These are phyloP conservation scores for Tachysurus fulvidraco DNA, from an alignment of 2,113 vertebrate genomes.

Conservation along the genomic window DNA sequence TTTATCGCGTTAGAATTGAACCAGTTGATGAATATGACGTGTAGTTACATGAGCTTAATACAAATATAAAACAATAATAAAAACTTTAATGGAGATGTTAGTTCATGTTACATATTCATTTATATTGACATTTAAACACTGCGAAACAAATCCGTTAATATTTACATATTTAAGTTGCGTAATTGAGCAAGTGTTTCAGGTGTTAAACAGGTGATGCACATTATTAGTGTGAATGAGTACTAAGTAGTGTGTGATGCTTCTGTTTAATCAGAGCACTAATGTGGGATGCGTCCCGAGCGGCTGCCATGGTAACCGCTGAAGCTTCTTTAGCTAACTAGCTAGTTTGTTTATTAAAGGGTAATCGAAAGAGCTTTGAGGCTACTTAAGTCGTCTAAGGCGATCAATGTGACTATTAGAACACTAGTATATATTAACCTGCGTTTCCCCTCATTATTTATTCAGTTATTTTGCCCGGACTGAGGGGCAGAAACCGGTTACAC, in stretches of 20 bases:
- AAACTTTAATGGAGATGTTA: background rate
- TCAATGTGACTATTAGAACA: background rate
- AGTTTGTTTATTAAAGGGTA: background rate
- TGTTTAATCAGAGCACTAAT: background rate
- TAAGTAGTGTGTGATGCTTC: too few species aligned
- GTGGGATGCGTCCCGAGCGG: background rate
- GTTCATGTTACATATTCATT: background rate
- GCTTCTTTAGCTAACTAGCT: background rate
- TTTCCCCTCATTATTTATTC: slow-evolving; percentile 2
- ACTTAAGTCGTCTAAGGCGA: too few species aligned
- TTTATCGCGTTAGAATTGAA: background rate
- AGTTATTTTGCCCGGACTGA: background rate
- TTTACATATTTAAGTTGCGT: background rate
- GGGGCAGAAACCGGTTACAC: background rate
- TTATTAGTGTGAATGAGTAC: too few species aligned
- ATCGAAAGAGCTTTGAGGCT: background rate
- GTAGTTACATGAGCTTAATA: background rate
- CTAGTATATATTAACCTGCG: background rate
- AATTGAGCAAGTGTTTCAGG: background rate
- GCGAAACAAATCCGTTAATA: background rate
- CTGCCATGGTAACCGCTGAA: background rate
- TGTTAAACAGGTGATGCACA: background rate
- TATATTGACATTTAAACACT: background rate
- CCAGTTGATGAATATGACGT: background rate
- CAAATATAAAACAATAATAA: background rate